These are phyloP conservation scores for Pogonomyrmex californicus DNA, from an alignment of 1,140 invertebrate species.

Conservation along the genomic window DNA sequence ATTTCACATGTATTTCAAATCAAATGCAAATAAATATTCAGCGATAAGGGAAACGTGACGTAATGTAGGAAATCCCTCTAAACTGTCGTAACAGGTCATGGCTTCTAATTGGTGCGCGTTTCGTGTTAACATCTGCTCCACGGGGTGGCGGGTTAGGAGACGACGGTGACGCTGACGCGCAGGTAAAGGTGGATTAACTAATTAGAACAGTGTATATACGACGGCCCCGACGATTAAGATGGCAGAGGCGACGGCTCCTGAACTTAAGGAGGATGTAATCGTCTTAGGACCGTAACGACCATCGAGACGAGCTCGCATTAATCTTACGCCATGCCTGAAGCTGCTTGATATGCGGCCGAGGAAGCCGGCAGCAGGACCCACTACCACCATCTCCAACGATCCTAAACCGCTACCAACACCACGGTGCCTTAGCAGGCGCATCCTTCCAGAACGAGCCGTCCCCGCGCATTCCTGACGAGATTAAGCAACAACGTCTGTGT, in stretches of 20 bases:
- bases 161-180: constrained; percentile 61
- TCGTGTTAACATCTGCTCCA: constrained; percentile 70
- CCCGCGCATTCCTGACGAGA: constrained; percentile 62
- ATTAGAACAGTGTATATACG: constrained; percentile 75
- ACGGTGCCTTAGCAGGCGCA: constrained; percentile 47
- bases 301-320: constrained; percentile 77
- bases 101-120: constrained; percentile 72
- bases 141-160: constrained; percentile 29
- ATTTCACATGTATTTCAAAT: not conserved
- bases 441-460: constrained; percentile 50
- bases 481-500: constrained; percentile 59
- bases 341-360: constrained; percentile 77
- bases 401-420: constrained; percentile 54
- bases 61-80: constrained; percentile 59
- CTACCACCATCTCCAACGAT: constrained; percentile 37
- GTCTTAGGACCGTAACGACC: constrained; percentile 80
- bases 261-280: constrained; percentile 80
- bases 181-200: constrained; percentile 76
- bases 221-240: constrained; percentile 75
- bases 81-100: constrained; percentile 56
- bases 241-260: constrained; percentile 67
- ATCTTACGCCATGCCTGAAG: constrained; percentile 75
- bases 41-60: constrained; percentile 10
- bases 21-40: constrained; percentile 41
- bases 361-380: constrained; percentile 55